A percentile compares a stretch with the other conserved stretches of the same genome.
Conservation (phyloP, 92 coral and sea anemone species). For the Metridium senile region DNA sequence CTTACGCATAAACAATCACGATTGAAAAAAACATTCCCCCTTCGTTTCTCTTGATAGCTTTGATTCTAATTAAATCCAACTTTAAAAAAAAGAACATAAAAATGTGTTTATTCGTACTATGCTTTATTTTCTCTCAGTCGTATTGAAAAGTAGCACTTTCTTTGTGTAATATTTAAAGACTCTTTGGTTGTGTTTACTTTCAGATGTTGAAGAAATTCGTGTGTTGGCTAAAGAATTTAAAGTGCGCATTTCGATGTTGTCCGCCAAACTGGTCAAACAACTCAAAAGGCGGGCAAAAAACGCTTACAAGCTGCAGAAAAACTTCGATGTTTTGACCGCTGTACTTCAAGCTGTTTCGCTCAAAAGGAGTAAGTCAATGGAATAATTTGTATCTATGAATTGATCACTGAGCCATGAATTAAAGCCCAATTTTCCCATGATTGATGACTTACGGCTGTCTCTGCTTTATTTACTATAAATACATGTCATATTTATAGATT, state of each 20-base stretch:
- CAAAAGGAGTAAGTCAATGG: constrained; percentile 85
- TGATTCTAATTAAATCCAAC: too few species aligned
- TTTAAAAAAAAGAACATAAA: neutral
- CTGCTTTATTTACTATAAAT: too few species aligned
- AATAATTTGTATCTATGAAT: neutral
- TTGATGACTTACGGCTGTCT: neutral
- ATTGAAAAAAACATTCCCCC: neutral
- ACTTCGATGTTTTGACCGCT: constrained; percentile 93
- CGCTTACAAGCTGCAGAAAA: constrained; percentile 92
- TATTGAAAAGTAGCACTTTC: neutral
- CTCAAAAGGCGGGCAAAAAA: constrained; percentile 93
- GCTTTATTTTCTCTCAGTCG: neutral
- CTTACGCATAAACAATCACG: neutral
- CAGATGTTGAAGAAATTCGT: constrained; percentile 80
- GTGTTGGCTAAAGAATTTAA: constrained; percentile 82
- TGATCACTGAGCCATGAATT: constrained; percentile 27
- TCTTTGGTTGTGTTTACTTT: constrained; percentile 17
- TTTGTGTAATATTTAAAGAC: constrained; percentile 1
- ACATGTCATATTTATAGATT: too few species aligned
- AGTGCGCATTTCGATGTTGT: constrained; percentile 88
- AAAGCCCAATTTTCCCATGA: neutral
- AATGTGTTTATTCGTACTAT: too few species aligned
- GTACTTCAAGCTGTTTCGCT: constrained; percentile 97
- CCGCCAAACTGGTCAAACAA: constrained; percentile 91
- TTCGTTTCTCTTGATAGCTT: neutral